Percentiles rank a stretch among this genome's conserved stretches.
phyloP scores from a whole-genome alignment of 2,888 invertebrate genomes.

The Cantharis rufa region DNA sequence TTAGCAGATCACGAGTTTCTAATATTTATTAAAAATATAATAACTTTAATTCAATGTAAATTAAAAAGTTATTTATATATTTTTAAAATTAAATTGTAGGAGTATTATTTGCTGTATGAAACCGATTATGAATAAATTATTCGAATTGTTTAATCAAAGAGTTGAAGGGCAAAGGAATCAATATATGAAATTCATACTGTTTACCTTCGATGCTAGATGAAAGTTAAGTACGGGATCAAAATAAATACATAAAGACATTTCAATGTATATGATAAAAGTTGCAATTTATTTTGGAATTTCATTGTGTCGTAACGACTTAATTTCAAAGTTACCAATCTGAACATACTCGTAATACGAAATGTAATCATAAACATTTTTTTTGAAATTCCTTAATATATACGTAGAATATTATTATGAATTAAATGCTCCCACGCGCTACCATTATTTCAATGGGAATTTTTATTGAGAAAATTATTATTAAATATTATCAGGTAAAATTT shows the following conservation, averaged over 20 bases:
- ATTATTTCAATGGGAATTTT: no score
- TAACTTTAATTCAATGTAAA: not conserved
- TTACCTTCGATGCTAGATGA: constrained; percentile 2
- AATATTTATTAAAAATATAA: not conserved
- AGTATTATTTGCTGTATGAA: not conserved
- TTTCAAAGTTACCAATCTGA: not conserved
- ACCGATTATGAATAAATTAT: not conserved
- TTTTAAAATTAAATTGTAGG: no score
- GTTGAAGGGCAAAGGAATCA: not conserved
- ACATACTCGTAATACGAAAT: not conserved
- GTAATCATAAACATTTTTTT: not conserved
- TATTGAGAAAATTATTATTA: no score
- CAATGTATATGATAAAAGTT: no score
- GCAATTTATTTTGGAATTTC: not conserved
- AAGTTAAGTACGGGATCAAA: not conserved
- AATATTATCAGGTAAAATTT: no score
- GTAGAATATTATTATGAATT: not conserved
- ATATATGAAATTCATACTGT: constrained; percentile 8
- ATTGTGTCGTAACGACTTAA: not conserved
- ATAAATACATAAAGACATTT: not conserved
- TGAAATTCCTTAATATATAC: not conserved
- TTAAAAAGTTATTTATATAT: no score
- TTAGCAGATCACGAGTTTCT: not conserved
- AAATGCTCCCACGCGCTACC: no score
- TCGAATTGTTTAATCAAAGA: not conserved